Conservation (phyloP, 2,797 vertebrate species). For the Phylloscopus collybita region DNA sequence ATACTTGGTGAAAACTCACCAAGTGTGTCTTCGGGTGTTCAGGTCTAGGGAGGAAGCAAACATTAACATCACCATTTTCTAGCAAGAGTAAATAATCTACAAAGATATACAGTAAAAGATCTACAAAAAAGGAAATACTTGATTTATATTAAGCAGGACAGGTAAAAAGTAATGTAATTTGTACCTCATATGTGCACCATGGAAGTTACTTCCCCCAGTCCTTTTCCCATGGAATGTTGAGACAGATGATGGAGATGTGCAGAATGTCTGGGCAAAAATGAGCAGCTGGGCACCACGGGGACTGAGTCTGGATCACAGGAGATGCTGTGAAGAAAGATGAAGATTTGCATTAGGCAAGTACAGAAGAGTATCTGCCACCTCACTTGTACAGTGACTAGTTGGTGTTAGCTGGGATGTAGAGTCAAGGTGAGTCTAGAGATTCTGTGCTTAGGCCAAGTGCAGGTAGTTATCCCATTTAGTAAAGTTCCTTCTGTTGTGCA, state of each 20-base stretch:
- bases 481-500: not conserved
- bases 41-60: not conserved
- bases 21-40: not conserved
- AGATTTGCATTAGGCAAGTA: not conserved
- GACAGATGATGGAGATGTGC: not conserved
- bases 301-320: rapidly evolving
- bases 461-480: not conserved
- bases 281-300: not conserved
- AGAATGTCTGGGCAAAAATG: not conserved
- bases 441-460: not conserved
- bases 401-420: not conserved
- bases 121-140: not conserved
- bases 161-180: not conserved
- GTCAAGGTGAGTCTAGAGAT: not conserved
- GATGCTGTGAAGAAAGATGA: not conserved
- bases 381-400: not conserved
- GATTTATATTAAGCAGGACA: not conserved
- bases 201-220: not conserved
- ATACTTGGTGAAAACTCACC: not conserved
- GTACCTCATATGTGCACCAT: not conserved
- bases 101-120: not conserved
- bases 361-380: not conserved
- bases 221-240: not conserved
- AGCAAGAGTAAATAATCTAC: not conserved
- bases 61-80: not conserved